Evolutionary conservation across 2,888 invertebrate genomes (phyloP), one percentile per base, ranked within the genome.

Genomic region (Norana najaformis): DNA sequence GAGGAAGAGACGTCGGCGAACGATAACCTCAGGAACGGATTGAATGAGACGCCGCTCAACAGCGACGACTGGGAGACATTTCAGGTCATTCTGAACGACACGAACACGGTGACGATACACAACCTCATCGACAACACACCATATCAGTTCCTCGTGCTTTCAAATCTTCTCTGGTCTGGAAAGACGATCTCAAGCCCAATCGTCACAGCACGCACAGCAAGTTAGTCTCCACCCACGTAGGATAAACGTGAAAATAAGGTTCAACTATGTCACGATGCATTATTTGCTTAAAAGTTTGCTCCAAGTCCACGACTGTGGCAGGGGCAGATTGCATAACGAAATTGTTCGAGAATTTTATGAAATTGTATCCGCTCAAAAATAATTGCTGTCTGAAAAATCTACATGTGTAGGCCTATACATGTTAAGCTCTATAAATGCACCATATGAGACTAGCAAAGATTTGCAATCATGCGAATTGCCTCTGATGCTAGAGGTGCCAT

Each of bases 71-170:
- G 91, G 91, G 69, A 90, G 82, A 92, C 92, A n/a, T 38, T 92
- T 39, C 90, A 90, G 16, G 98, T 98, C 90, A 97, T 97, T 88
- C 98, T 98, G 5, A 97, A 97, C 90, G 98, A 98, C 92, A 97
- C 97, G 94, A 98, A 98, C n/a, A 97, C 97, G 94, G 97, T 97
- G 92, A 98, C 98, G 93, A 97, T 99, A 95, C 98, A 98, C 95
- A 97, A 97, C 92, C 96, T 99, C 91, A 96, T 97, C 93, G 97
- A 98, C 23, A 97, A 97, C 92, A 98, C 98, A 85, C 97, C 97
- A 90, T 98, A 99, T 95, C 98, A 99, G 95, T 98, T 99, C 95
- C 98, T 98, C 96, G 98, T 99, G 91, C 97, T 98, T 93, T 98
- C 98, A 91, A 97, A 91, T 37, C 85, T 85, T 85, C 85, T 85